phyloP scores from a whole-genome alignment of 2,888 invertebrate species.

The Gastracanthus pulcherrimus region DNA sequence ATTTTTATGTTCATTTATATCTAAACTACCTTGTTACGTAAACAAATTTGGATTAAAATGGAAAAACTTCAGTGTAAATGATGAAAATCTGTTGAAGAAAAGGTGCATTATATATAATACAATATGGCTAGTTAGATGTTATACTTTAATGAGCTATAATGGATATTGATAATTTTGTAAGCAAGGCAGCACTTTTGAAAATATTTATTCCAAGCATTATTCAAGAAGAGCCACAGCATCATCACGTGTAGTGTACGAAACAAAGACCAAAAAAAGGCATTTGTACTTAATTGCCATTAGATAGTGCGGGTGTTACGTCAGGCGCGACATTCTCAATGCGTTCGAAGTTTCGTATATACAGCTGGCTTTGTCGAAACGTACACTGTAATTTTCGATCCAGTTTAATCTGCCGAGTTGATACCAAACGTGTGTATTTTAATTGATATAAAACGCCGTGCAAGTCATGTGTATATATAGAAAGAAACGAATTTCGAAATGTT shows the following conservation, averaged over 20 bases:
- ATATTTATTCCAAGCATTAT: too few relatives aligned
- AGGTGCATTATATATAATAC: too few relatives aligned
- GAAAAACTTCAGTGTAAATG: too few relatives aligned
- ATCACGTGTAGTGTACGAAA: not conserved
- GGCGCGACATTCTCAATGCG: not conserved
- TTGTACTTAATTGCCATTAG: not conserved
- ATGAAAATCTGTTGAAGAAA: too few relatives aligned
- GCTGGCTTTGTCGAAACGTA: not conserved
- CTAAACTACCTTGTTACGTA: too few relatives aligned
- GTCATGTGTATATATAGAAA: not conserved
- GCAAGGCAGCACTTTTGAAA: not conserved
- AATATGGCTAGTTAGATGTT: too few relatives aligned
- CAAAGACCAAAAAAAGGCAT: not conserved
- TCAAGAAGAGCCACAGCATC: not conserved
- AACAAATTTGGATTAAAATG: too few relatives aligned
- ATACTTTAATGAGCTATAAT: too few relatives aligned
- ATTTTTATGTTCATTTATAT: too few relatives aligned
- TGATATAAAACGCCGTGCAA: not conserved
- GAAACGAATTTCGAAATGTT: slow-evolving; percentile 3
- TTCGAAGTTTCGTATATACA: not conserved
- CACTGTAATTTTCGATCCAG: slow-evolving; percentile 2
- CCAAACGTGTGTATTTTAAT: not conserved
- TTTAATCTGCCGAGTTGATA: not conserved
- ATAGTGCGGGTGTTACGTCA: not conserved
- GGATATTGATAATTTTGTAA: not conserved